Conservation (phyloP, 2,888 invertebrate genomes). For the Ichneumoninae sp. region DNA sequence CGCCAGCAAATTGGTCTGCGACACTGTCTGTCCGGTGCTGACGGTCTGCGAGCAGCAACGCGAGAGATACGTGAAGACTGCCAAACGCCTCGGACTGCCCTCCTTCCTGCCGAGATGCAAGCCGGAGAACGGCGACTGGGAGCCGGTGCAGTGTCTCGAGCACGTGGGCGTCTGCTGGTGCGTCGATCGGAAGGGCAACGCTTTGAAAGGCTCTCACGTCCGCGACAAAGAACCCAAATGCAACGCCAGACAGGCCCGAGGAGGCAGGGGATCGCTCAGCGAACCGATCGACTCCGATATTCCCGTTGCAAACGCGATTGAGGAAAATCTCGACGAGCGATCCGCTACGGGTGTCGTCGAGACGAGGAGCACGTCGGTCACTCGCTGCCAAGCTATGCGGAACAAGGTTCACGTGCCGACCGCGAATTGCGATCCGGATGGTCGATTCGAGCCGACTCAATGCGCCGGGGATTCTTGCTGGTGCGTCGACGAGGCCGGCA, state of each 20-base stretch:
- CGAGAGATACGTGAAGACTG: slow-evolving; percentile 91
- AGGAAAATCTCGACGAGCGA: slow-evolving; percentile 71
- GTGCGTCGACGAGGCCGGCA: slow-evolving; percentile 95
- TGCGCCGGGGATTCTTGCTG: slow-evolving; percentile 91
- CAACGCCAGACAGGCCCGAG: slow-evolving; percentile 91
- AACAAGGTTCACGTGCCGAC: slow-evolving; percentile 82
- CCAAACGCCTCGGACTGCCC: slow-evolving; percentile 89
- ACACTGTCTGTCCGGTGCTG: slow-evolving; percentile 92
- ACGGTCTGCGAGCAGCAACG: slow-evolving; percentile 92
- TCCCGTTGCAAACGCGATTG: slow-evolving; percentile 73
- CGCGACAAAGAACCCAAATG: slow-evolving; percentile 91
- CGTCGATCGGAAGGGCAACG: slow-evolving; percentile 92
- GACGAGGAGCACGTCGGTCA: slow-evolving; percentile 84
- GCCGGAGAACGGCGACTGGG: slow-evolving; percentile 90
- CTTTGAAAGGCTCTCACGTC: slow-evolving; percentile 91
- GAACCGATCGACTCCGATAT: slow-evolving; percentile 68
- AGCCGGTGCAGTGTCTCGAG: slow-evolving; percentile 92
- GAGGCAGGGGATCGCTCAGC: slow-evolving; percentile 74
- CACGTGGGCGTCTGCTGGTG: slow-evolving; percentile 94
- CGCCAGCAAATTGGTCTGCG: slow-evolving; percentile 91
- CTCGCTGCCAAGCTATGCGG: slow-evolving; percentile 86
- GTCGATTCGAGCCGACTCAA: slow-evolving; percentile 91
- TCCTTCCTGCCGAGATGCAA: slow-evolving; percentile 93
- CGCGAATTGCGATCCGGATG: slow-evolving; percentile 88
- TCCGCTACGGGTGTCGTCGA: slow-evolving; percentile 39